Evolutionary conservation across 1,140 invertebrate species (phyloP).

Genomic region (Bombus vancouverensis): DNA sequence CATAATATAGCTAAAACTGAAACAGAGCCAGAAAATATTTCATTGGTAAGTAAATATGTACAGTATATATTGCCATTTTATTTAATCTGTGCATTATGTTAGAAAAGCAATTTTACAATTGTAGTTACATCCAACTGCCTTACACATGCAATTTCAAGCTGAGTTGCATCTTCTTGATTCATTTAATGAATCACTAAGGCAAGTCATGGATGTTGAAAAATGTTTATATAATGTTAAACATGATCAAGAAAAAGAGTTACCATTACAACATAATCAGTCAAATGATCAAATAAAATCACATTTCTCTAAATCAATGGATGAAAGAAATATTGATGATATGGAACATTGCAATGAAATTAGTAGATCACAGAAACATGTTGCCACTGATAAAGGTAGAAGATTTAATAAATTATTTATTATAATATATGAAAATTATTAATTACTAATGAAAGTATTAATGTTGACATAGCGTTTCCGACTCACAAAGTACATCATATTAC

Average conservation of each 20-base stretch:
- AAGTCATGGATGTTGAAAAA: constrained; percentile 78
- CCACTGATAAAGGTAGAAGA: constrained; percentile 6
- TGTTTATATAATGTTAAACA: constrained; percentile 73
- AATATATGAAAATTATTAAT: not conserved
- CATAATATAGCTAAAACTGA: constrained; percentile 44
- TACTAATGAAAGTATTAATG: constrained; percentile 1
- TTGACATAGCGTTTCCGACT: constrained; percentile 10
- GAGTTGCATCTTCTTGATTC: constrained; percentile 80
- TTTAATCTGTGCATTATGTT: constrained; percentile 16
- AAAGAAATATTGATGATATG: constrained; percentile 32
- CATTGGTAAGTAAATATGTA: constrained; percentile 63
- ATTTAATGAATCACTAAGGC: constrained; percentile 77
- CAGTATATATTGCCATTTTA: not conserved
- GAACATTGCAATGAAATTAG: constrained; percentile 49
- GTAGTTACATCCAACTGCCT: constrained; percentile 77
- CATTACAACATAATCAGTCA: constrained; percentile 65
- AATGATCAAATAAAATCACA: constrained; percentile 62
- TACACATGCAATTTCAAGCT: constrained; percentile 80
- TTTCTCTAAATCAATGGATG: constrained; percentile 24
- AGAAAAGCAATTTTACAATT: constrained; percentile 44
- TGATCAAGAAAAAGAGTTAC: constrained; percentile 69
- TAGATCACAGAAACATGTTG: constrained; percentile 55
- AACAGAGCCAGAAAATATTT: constrained; percentile 54
- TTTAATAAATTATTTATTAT: not conserved
- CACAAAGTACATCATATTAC: constrained; percentile 29